These are phyloP conservation scores for Scortum barcoo DNA, from an alignment of 2,113 vertebrate genomes.

Conservation along the genomic window DNA sequence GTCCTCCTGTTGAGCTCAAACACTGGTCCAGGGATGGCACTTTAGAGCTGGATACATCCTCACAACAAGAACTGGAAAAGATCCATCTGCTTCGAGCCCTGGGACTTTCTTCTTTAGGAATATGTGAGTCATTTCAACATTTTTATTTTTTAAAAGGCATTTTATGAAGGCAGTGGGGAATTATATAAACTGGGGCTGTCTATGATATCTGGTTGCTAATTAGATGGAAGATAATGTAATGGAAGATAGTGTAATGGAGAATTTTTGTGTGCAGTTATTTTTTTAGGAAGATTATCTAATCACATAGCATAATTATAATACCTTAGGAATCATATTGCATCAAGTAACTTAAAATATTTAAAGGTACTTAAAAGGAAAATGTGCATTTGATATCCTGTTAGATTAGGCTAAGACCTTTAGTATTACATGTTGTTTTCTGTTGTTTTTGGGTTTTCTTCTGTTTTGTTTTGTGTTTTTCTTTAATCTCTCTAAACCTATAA, in stretches of 20 bases:
- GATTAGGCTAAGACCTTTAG: background rate
- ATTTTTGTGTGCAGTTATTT: background rate
- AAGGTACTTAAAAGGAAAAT: background rate
- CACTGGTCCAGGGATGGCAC: conserved; percentile 73
- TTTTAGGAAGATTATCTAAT: background rate
- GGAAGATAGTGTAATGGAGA: background rate
- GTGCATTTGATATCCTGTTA: background rate
- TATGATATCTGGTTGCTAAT: background rate
- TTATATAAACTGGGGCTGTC: background rate
- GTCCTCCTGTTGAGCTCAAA: conserved; percentile 76
- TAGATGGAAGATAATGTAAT: background rate
- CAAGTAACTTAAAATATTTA: background rate
- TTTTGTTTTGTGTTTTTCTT: too few species aligned
- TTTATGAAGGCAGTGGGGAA: background rate
- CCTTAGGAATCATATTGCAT: background rate
- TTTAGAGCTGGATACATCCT: conserved; percentile 77
- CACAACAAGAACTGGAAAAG: conserved; percentile 64
- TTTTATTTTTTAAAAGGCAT: background rate
- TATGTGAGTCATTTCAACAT: conserved; percentile 78
- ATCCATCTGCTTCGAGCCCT: conserved; percentile 62
- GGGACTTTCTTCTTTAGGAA: conserved; percentile 58
- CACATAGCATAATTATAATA: background rate
- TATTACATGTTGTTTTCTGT: background rate
- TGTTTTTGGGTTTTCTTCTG: background rate
- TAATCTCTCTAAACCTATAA: background rate